These are phyloP conservation scores for Channa striata DNA, from an alignment of 2,797 vertebrate genomes.

Conservation along the genomic window DNA sequence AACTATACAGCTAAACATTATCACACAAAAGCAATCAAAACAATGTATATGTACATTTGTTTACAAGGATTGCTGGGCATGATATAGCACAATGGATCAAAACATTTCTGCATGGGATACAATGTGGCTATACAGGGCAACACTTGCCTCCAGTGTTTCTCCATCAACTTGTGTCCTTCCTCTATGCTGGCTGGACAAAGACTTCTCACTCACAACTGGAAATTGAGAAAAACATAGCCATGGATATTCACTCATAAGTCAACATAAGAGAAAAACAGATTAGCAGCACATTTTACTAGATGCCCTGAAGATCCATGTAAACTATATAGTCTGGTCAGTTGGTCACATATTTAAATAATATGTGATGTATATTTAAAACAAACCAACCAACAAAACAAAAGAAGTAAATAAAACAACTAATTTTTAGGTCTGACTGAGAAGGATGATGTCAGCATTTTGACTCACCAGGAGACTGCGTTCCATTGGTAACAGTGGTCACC, in stretches of 20 bases:
- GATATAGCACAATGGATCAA: not conserved
- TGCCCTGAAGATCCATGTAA: too few species aligned
- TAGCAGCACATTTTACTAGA: not conserved
- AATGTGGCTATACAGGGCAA: conserved; percentile 2
- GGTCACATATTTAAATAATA: not conserved
- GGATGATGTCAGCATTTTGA: conserved; percentile 8
- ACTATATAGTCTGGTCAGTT: not conserved
- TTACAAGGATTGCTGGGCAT: not conserved
- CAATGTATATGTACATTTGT: too few species aligned
- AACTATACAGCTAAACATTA: too few species aligned
- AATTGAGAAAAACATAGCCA: conserved; percentile 20
- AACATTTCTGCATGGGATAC: not conserved
- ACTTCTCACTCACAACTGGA: conserved; percentile 71
- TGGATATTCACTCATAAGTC: not conserved
- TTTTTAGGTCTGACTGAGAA: not conserved
- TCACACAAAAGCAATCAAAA: too few species aligned
- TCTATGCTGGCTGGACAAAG: conserved; percentile 52
- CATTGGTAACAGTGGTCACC: conserved; percentile 60
- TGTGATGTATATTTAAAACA: not conserved
- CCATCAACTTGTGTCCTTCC: conserved; percentile 24
- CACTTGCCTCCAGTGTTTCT: conserved; percentile 67
- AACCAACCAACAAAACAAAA: too few species aligned
- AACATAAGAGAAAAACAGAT: not conserved
- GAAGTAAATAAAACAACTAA: not conserved
- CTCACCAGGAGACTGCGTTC: conserved; percentile 72